Conservation (phyloP, 2,888 invertebrate species). For the Macropis europaea region DNA sequence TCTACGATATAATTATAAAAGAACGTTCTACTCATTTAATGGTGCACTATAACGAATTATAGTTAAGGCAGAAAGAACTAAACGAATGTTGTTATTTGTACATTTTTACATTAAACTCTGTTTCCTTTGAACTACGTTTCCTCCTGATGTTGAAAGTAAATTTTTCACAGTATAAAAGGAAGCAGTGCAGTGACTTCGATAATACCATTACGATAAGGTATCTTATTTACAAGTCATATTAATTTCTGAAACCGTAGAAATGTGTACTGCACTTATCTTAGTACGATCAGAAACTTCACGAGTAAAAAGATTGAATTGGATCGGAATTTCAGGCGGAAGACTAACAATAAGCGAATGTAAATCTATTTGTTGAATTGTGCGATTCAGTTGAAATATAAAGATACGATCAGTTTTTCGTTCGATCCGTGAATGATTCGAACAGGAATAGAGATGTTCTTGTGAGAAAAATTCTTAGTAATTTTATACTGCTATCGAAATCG, state of each 20-base stretch:
- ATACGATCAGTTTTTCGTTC: constrained; percentile 1
- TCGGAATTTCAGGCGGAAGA: not conserved
- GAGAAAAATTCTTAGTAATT: constrained; percentile 20
- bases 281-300: too few relatives aligned
- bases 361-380: too few relatives aligned
- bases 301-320: not conserved
- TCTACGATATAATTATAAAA: constrained; percentile 16
- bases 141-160: not conserved
- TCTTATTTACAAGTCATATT: not conserved
- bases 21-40: constrained; percentile 26
- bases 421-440: constrained; percentile 17
- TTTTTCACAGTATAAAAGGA: constrained; percentile 8
- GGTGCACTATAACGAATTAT: constrained; percentile 15
- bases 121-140: constrained; percentile 40
- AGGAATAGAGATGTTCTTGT: constrained; percentile 14
- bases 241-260: too few relatives aligned
- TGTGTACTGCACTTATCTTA: not conserved
- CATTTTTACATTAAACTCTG: constrained; percentile 46
- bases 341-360: not conserved
- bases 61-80: constrained; percentile 16
- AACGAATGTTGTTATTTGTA: constrained; percentile 32
- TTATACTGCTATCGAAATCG: constrained; percentile 42
- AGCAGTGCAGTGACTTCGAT: not conserved
- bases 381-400: constrained; percentile 2
- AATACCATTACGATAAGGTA: not conserved